Percentiles rank a stretch among this genome's conserved stretches.
These are phyloP conservation scores for Sinocyclocheilus anshuiensis DNA, from an alignment of 2,113 vertebrate species.

Conservation along the genomic window DNA sequence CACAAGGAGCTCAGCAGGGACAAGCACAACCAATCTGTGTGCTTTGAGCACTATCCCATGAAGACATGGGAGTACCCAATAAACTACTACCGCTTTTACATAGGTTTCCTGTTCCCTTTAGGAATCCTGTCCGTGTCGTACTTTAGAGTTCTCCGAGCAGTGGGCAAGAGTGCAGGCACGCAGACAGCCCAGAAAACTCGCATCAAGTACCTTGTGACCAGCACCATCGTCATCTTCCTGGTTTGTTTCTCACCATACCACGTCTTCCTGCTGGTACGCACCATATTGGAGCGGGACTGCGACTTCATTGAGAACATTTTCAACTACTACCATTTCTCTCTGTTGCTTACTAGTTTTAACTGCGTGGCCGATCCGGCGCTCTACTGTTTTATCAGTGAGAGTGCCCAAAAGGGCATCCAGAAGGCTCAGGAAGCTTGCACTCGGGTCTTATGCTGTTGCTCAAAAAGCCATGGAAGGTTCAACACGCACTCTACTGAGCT, in stretches of 20 bases:
- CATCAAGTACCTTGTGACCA: constrained; percentile 89
- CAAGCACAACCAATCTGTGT: constrained; percentile 79
- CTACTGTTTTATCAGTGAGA: constrained; percentile 95
- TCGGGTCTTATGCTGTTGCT: constrained; percentile 69
- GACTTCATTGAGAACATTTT: constrained; percentile 79
- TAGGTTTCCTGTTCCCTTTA: constrained; percentile 91
- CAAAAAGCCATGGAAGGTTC: constrained; percentile 61
- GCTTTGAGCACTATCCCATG: constrained; percentile 97
- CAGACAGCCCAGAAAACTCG: constrained; percentile 88
- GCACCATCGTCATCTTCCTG: constrained; percentile 92
- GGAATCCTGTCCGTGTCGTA: constrained; percentile 84
- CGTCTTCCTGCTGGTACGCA: constrained; percentile 86
- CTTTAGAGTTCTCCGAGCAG: constrained; percentile 84
- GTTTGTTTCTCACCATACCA: constrained; percentile 96
- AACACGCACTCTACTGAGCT: constrained; percentile 68
- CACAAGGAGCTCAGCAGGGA: constrained; percentile 80
- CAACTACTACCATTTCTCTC: constrained; percentile 84
- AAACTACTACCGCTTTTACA: constrained; percentile 89
- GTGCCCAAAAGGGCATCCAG: constrained; percentile 81
- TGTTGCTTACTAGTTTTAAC: constrained; percentile 91
- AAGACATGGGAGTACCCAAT: constrained; percentile 81
- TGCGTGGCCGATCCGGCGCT: constrained; percentile 90
- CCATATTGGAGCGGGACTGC: constrained; percentile 86
- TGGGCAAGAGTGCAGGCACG: constrained; percentile 86
- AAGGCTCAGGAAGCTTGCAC: constrained; percentile 69